Conservation (phyloP, 2,113 vertebrate species). For the Typhlomys cinereus region DNA sequence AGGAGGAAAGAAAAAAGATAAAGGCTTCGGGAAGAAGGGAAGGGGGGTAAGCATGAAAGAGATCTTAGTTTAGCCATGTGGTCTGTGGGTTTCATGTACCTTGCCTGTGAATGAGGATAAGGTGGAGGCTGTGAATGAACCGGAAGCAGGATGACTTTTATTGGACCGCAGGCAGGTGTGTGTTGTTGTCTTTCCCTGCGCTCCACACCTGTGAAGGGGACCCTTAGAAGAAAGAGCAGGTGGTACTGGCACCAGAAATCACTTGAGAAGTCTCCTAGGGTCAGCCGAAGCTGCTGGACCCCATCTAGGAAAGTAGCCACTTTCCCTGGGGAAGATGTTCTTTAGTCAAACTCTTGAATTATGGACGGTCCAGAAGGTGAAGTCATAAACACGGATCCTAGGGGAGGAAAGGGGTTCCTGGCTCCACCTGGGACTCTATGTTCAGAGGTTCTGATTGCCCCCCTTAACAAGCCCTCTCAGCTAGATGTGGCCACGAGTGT, state of each 20-base stretch:
- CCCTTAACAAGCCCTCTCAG: background rate
- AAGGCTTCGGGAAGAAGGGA: background rate
- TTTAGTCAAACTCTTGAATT: background rate
- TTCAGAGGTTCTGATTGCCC: background rate
- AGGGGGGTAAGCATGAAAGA: background rate
- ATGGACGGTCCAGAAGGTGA: background rate
- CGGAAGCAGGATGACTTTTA: background rate
- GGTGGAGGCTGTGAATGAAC: background rate
- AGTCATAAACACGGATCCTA: background rate
- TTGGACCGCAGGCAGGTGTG: background rate
- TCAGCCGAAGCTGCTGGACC: background rate
- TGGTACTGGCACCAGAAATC: background rate
- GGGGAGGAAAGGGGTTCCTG: background rate
- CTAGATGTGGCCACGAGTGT: background rate
- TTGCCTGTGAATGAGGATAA: background rate
- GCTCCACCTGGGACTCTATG: background rate
- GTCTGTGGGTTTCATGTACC: background rate
- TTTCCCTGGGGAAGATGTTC: background rate
- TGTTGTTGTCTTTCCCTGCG: background rate
- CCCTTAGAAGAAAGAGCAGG: background rate
- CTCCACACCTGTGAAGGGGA: background rate
- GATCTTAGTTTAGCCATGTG: background rate
- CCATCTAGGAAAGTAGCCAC: background rate
- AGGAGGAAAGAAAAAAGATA: background rate
- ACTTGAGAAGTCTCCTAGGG: background rate